These are phyloP conservation scores for Margarornis squamiger DNA, from an alignment of 2,797 vertebrate species.

Conservation along the genomic window DNA sequence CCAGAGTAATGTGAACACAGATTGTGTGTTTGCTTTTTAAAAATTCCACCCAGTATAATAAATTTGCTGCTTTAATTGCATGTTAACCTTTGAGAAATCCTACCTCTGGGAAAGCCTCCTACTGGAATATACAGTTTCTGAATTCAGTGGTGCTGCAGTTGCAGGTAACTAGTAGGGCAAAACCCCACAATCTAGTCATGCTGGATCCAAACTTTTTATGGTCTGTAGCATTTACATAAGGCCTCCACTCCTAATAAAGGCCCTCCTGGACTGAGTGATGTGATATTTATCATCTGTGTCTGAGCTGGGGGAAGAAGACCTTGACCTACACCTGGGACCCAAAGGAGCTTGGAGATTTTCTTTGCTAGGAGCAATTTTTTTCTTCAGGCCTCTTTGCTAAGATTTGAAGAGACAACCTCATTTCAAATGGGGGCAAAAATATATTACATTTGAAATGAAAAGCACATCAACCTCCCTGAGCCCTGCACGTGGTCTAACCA, in stretches of 20 bases:
- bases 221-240: not conserved
- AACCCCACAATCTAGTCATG: not conserved
- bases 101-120: slow-evolving; percentile 65
- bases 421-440: not conserved
- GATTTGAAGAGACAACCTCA: not conserved
- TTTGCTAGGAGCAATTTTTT: not conserved
- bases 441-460: not conserved
- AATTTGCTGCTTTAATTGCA: slow-evolving; percentile 61
- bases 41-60: slow-evolving; percentile 55
- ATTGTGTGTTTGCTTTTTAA: slow-evolving; percentile 68
- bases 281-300: not conserved
- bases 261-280: not conserved
- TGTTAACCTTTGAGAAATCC: slow-evolving; percentile 70
- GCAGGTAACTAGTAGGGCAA: not conserved
- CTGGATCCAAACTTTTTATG: not conserved
- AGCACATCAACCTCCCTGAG: not conserved
- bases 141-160: not conserved
- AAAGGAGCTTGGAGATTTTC: not conserved
- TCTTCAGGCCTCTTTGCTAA: not conserved
- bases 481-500: not conserved
- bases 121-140: slow-evolving; percentile 50
- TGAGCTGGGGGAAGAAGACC: not conserved
- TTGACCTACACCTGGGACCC: not conserved
- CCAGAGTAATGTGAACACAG: slow-evolving; percentile 59
- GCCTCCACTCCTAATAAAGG: not conserved